Base-by-base conservation (phyloP, 2,797 vertebrate genomes). In the Morelia viridis region DNA sequence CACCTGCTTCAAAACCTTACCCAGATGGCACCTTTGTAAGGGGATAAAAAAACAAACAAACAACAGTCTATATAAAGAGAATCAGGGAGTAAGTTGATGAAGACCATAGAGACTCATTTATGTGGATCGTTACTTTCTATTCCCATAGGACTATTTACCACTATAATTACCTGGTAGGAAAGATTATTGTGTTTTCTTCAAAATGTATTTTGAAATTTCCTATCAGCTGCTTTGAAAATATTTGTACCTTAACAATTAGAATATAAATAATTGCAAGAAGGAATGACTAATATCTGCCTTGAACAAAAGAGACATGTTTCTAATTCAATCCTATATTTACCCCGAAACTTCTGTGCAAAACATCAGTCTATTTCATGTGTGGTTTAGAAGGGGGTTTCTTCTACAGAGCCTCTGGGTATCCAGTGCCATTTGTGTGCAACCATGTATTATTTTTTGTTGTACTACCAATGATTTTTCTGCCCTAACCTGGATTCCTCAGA, bases 381-480 rank as follows among this genome's bases (percentile, higher is more conserved):
- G 31, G n/a, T 92, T 76, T 76, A 65, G 19, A 93, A 93, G 19
- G 19, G n/a, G 17, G 93, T 58, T 96, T 95, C 86, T 95, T 91
- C 28, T 92, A 91, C 35, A 94, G 56, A n/a, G 71, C 31, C 24
- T 31, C 24, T 62, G 76, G 89, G 94, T 96, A 60, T 56, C 71
- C n/a, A 46, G 19, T 89, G 28, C 0, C 0, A 91, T 90, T 64
- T 56, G 24, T 83, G 93, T 94, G 28, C 53, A 90, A 94, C 88
- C 92, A 24, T 76, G 87, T 95, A 91, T 95, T 91, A 87, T 95
- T 96, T 87, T 90, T 89, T 95, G n/a, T 56, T 94, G 92, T 87
- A 87, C 31, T 64, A 90, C 3, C 86, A 93, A 92, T 90, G 0
- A 31, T 4, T 91, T 24, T 56, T 57, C 71, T 26, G 91, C 1